Evolutionary conservation across 2,113 vertebrate species (phyloP), one percentile per base, ranked within the genome.

Genomic region (Eublepharis macularius): DNA sequence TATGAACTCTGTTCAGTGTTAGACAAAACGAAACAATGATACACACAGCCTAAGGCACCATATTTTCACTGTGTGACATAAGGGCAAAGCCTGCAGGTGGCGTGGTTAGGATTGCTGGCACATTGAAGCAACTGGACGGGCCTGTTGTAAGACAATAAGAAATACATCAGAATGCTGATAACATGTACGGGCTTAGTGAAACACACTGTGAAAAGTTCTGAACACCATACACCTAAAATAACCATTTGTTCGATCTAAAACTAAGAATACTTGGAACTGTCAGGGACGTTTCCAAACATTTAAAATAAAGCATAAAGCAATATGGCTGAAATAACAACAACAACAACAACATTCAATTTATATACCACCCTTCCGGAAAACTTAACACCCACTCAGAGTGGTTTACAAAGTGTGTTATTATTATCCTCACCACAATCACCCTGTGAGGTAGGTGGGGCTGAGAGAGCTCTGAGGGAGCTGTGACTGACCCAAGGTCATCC

Each of bases 51-150:
- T 0, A 0, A 39, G 63, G 80, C 11, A 1, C 26, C 74, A 10
- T 0, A 0, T 72, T 11, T 75, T 95, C 92, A 94, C 0, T 87
- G 82, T 0, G 19, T 29, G 78, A 76, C 51, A 60, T 76, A 83
- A 85, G 63, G 4, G 76, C n/a, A 93, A n/a, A 80, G 49, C 36
- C 80, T 92, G 92, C 97, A 98, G 80, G 91, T 88, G 3, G 79
- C 0, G 11, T 95, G 92, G 51, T 94, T 90, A 12, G 96, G 95
- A 65, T 94, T 94, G 1, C 87, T 93, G 80, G 96, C 90, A 51
- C 98, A 98, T 88, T 98, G 97, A 75, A 99, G 92, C 60, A 97
- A 92, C 92, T 93, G 95, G 87, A 96, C 92, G 12, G 95, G 95
- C 89, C 98, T 99, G 91, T 63, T 68, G 90, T 43, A 77, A 90